Percentiles rank a stretch among this genome's conserved stretches.
These are phyloP conservation scores for Porites evermanni DNA, from an alignment of 92 coral and sea anemone genomes.

Conservation along the genomic window DNA sequence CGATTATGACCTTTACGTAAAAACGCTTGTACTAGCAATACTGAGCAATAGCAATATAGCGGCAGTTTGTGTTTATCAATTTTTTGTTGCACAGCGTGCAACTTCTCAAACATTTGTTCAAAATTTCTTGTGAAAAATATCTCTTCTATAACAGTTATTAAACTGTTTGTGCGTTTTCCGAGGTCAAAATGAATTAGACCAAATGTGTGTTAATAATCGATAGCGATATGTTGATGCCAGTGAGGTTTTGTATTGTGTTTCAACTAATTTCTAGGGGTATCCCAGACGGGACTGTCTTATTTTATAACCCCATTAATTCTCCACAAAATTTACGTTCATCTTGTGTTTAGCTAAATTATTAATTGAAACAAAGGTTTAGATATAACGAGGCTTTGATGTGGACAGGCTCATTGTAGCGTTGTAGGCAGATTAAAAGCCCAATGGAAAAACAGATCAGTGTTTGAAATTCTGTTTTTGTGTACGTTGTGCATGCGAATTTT, in stretches of 20 bases:
- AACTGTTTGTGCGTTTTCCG: neutral
- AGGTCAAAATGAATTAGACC: neutral
- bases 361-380: conserved; percentile 8
- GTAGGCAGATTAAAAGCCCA: neutral
- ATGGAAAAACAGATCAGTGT: neutral
- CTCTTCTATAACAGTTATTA: neutral
- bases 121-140: neutral
- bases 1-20: neutral
- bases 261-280: neutral
- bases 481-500: neutral
- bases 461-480: conserved; percentile 8
- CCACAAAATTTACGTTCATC: conserved; percentile 11
- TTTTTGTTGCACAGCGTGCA: neutral
- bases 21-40: neutral
- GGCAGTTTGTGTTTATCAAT: neutral
- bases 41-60: neutral
- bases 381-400: neutral
- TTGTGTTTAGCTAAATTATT: conserved; percentile 14
- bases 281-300: neutral
- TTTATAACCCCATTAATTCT: conserved; percentile 17
- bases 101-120: no score
- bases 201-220: neutral
- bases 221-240: no score
- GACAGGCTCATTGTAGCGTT: neutral
- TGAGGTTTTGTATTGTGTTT: neutral